Conservation (phyloP, 1,140 invertebrate species). For the Belonocnema kinseyi region DNA sequence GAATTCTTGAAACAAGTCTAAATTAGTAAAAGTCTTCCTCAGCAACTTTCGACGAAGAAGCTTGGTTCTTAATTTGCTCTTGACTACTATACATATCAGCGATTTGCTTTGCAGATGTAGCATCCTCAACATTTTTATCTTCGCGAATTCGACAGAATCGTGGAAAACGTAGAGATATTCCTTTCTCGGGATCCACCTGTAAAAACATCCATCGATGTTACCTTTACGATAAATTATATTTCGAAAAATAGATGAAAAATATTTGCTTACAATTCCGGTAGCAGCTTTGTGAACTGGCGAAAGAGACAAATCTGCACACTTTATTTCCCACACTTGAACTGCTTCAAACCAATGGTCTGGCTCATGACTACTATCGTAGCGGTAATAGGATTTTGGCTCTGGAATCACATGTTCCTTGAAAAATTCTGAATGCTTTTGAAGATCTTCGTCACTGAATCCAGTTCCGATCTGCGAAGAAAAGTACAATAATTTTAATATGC, state of each 20-base stretch:
- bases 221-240: constrained; percentile 21
- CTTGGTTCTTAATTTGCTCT: constrained; percentile 92
- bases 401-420: constrained; percentile 87
- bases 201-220: constrained; percentile 37
- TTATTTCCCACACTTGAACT: constrained; percentile 97
- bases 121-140: constrained; percentile 95
- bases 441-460: constrained; percentile 95
- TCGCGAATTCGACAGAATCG: constrained; percentile 94
- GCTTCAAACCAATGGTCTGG: constrained; percentile 98
- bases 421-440: constrained; percentile 86
- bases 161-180: constrained; percentile 97
- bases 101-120: constrained; percentile 93
- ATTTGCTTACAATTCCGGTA: constrained; percentile 84
- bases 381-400: constrained; percentile 90
- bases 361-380: constrained; percentile 84
- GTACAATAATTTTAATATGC: constrained; percentile 2
- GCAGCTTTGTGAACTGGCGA: constrained; percentile 96
- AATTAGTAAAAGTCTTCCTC: constrained; percentile 84
- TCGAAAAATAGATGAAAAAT: constrained; percentile 17
- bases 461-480: constrained; percentile 89
- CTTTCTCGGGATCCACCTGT: constrained; percentile 91
- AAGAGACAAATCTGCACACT: constrained; percentile 98
- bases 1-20: background rate
- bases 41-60: constrained; percentile 56
- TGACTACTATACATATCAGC: constrained; percentile 90